Evolutionary conservation across 30 jellyfish, hydroid and myxozoan genomes (phyloP).

Genomic region (Turritopsis dohrnii): DNA sequence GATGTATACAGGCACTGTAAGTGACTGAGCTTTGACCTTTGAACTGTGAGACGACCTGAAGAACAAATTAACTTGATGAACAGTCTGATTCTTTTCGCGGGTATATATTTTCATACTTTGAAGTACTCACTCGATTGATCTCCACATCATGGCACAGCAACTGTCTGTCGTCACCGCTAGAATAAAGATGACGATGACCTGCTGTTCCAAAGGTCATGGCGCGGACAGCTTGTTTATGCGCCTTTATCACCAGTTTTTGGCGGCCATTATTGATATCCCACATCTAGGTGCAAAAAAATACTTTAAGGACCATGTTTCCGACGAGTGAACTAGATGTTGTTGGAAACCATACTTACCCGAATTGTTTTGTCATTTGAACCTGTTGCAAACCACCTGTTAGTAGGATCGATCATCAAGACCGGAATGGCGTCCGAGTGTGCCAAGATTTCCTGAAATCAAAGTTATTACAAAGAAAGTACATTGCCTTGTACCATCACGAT

Average conservation of each 20-base stretch:
- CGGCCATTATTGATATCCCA: conserved; percentile 86
- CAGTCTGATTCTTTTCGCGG: not conserved
- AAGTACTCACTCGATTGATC: conserved; percentile 72
- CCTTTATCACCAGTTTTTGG: conserved; percentile 62
- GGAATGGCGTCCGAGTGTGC: conserved; percentile 92
- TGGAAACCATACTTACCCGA: conserved; percentile 45
- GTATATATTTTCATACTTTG: not conserved
- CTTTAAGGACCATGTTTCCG: not conserved
- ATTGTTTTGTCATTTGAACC: conserved; percentile 85
- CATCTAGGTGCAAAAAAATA: conserved; percentile 39
- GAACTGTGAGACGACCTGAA: conserved; percentile 54
- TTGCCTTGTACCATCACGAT: no score
- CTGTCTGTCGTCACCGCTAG: conserved; percentile 96
- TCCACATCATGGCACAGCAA: conserved; percentile 85
- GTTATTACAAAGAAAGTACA: not conserved
- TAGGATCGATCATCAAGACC: conserved; percentile 59
- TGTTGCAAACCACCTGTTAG: conserved; percentile 96
- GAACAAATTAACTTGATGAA: not conserved
- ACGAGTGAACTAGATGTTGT: not conserved
- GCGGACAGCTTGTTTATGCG: conserved; percentile 82
- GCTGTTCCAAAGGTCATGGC: conserved; percentile 80
- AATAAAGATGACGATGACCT: conserved; percentile 80
- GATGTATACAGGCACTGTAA: conserved; percentile 71
- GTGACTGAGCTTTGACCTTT: conserved; percentile 89
- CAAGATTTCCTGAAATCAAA: conserved; percentile 61